phyloP scores from a whole-genome alignment of 2,888 invertebrate genomes.

The Aleiodes alternator region DNA sequence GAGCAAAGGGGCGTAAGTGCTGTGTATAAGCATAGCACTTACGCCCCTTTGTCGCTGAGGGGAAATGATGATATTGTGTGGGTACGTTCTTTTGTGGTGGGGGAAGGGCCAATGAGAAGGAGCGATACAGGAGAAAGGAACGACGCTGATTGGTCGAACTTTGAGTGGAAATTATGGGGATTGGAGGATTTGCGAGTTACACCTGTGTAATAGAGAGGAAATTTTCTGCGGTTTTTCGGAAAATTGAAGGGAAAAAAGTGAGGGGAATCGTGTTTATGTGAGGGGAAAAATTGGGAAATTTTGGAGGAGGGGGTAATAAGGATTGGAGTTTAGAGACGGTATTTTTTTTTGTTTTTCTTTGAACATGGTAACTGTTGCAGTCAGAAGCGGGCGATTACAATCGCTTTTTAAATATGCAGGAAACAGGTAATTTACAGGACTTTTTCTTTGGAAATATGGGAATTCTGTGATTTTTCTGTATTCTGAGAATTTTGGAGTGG shows the following conservation, averaged over 20 bases:
- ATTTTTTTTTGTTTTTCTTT: too few species aligned
- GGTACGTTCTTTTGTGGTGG: neutral
- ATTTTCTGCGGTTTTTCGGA: neutral
- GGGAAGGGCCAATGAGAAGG: neutral
- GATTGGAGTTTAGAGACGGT: too few species aligned
- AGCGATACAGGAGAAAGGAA: neutral
- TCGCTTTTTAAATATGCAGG: constrained; percentile 4
- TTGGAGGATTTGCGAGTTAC: neutral
- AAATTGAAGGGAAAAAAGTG: constrained; percentile 1
- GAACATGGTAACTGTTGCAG: neutral
- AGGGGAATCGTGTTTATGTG: neutral
- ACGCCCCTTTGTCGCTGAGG: too few species aligned
- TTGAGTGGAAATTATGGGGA: neutral
- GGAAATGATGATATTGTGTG: neutral
- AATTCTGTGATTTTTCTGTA: too few species aligned
- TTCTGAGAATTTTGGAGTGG: too few species aligned
- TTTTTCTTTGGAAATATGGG: neutral
- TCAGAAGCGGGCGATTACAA: neutral
- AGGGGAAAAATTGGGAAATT: neutral
- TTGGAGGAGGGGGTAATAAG: too few species aligned
- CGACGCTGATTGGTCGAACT: constrained; percentile 7
- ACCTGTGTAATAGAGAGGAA: too few species aligned
- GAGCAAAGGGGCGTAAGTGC: too few species aligned
- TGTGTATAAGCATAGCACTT: too few species aligned
- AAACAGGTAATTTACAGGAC: neutral